Base-by-base conservation (phyloP, 2,113 vertebrate species). In the Scopus umbretta region DNA sequence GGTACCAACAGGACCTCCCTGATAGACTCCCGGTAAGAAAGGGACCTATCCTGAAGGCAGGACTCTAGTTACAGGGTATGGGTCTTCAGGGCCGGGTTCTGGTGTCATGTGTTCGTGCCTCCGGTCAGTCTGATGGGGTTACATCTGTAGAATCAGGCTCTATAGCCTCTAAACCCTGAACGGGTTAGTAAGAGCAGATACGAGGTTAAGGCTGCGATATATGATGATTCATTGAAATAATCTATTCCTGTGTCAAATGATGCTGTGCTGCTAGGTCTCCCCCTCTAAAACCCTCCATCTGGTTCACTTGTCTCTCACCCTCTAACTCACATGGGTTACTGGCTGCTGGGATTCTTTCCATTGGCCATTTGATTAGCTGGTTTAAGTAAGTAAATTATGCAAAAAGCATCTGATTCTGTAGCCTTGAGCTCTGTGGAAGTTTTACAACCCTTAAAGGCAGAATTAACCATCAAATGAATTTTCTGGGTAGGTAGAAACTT, bases 1-100 rank as follows among this genome's bases (percentile, higher is more conserved):
- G 99, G 99, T 47, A 98, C 98, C 96, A 99, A 99, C 97, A 97
- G 98, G 87, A 99, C 99, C 6, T 98, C 98, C 4, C 97, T 99
- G 80, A 95, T 99, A 12, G 99, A 99, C 90, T 99, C 99, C 80
- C 98, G 99, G 99, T 99, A 96, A 93, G 94, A 92, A 92, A 67
- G 23, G 11, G 21, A 42, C 19, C 17, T 38, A 55, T 80, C 30
- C 16, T 43, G 40, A 10, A 34, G 56, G 20, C 47, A 87, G 70
- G 49, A 16, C 16, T 72, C 15, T 8, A 23, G 14, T 53, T 78
- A 20, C 1, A 7, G 53, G 12, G 17, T 63, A 15, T 20, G 34
- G 16, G 15, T 47, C 53, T 70, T 74, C 68, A 49, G 38, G 29
- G 40, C 4, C 3, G 6, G 9, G 11, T 85, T 63, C 1, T 5